A percentile compares a stretch with the other conserved stretches of the same genome.
phyloP scores from a whole-genome alignment of 2,797 vertebrate genomes.

The Oceanodroma leucorhoa region DNA sequence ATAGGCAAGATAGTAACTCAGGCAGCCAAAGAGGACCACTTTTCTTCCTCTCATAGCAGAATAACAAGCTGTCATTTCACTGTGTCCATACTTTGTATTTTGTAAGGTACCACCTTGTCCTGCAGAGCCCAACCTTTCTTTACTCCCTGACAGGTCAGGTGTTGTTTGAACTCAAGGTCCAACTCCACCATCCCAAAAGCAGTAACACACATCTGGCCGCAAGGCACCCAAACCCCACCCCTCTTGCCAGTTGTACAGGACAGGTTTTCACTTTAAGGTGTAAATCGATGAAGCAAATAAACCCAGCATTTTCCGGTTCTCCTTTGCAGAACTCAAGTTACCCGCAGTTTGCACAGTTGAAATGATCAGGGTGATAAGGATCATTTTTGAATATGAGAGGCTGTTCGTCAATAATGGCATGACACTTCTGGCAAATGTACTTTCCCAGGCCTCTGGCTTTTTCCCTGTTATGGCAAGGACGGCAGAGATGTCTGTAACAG shows the following conservation, averaged over 20 bases:
- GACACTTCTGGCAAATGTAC: slow-evolving; percentile 95
- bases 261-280: background rate
- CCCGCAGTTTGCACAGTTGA: slow-evolving; percentile 98
- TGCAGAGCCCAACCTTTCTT: background rate
- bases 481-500: slow-evolving; percentile 88
- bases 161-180: background rate
- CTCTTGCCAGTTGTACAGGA: background rate
- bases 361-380: slow-evolving; percentile 97
- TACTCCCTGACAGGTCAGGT: background rate
- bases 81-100: background rate
- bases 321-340: slow-evolving; percentile 62
- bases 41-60: background rate
- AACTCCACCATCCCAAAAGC: background rate
- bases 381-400: slow-evolving; percentile 97
- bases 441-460: slow-evolving; percentile 95
- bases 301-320: background rate
- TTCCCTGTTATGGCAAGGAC: slow-evolving; percentile 93
- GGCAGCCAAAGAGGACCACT: background rate
- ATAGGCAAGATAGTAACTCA: background rate
- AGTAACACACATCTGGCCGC: background rate
- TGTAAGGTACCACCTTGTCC: background rate
- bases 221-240: background rate
- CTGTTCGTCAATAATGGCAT: slow-evolving; percentile 95
- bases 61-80: background rate
- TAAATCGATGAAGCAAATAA: background rate